phyloP scores from a whole-genome alignment of 2,888 invertebrate species.

The Allolobophora icterica region DNA sequence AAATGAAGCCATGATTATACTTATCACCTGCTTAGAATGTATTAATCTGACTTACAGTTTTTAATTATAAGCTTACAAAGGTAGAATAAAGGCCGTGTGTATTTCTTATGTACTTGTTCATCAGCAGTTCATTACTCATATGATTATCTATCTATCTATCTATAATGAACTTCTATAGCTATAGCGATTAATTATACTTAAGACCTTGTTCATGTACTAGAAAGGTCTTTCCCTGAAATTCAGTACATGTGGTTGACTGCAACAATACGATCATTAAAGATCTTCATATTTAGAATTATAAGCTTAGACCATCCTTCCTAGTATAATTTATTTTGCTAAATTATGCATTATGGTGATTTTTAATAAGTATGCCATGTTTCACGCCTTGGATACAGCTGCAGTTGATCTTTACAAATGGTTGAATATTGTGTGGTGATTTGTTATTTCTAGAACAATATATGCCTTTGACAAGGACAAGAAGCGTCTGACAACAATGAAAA shows the following conservation, averaged over 20 bases:
- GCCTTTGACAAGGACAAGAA: constrained; percentile 78
- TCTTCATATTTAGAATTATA: neutral
- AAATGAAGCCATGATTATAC: neutral
- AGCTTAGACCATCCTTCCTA: too few relatives aligned
- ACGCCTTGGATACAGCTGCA: too few relatives aligned
- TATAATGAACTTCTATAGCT: too few relatives aligned
- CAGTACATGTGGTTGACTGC: neutral
- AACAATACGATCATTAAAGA: neutral
- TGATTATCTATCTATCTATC: too few relatives aligned
- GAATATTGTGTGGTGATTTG: neutral
- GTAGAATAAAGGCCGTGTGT: too few relatives aligned
- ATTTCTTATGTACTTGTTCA: neutral
- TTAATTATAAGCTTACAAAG: neutral
- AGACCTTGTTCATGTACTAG: neutral
- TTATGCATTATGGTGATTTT: neutral
- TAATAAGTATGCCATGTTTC: neutral
- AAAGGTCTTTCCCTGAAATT: neutral
- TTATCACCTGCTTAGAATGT: neutral
- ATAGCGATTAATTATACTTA: too few relatives aligned
- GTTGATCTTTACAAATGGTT: neutral
- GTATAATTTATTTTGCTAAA: too few relatives aligned
- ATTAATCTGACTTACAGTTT: neutral
- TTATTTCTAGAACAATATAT: constrained; percentile 70
- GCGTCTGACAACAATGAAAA: constrained; percentile 55
- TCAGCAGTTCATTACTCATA: neutral